Base-by-base conservation (phyloP, 1,140 invertebrate genomes). In the Drosophila albomicans region DNA sequence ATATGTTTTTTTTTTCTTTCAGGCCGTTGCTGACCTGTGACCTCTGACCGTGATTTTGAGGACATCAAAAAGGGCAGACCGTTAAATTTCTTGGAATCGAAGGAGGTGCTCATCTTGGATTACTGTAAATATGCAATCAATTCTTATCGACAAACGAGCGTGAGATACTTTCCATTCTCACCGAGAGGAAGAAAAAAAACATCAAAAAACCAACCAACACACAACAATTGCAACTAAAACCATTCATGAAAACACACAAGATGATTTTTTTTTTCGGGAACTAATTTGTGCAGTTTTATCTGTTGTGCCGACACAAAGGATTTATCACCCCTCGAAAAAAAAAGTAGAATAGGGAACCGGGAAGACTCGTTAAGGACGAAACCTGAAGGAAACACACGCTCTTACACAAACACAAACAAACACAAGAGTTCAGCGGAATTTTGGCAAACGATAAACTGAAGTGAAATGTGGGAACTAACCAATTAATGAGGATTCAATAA, bases 61-160 rank as follows among this genome's bases (percentile, higher is more conserved):
- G 65, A 69, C 71, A 62, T 74, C 65, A 74, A 74, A 74, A 48
- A 41, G 41, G 30, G 25, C 5, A 30, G 16, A 41, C 57, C 71
- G 65, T 62, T 66, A 15, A 30, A 13, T 35, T 74, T 69, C 71
- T 51, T 6, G 25, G 71, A 74, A 73, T 3, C 38, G 28, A 32
- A 38, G n/a, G 35, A 41, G 35, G 15, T 46, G 41, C 49, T 51
- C 32, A 4, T n/a, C 35, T 66, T 41, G 56, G 71, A 68, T 68
- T 62, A 72, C 70, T 65, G 70, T 59, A 69, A 74, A 74, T 74
- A 74, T 69, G 65, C 65, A 74, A 74, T 74, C 65, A 74, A 74
- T 74, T 69, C 49, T 69, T 69, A 74, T 74, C 71, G 70, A 68
- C 30, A 10, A 41, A 7, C 30, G 11, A 74, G 65, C 71, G 65